Evolutionary conservation across 2,888 invertebrate species (phyloP), one percentile per base, ranked within the genome.

Genomic region (Microplitis deprimator): DNA sequence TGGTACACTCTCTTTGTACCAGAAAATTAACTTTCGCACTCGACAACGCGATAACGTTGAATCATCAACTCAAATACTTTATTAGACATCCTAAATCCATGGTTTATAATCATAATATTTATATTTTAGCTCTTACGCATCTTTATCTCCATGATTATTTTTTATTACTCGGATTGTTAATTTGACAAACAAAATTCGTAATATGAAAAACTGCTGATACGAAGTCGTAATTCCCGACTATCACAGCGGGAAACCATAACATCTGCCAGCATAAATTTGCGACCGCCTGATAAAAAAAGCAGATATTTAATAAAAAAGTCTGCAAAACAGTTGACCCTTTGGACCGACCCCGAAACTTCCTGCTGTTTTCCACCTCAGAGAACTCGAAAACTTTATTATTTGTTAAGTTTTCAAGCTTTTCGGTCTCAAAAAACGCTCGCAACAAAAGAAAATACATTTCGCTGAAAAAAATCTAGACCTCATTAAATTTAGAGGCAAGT

Each of bases 21-120:
- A 50, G 74, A 70, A 79, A 79, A 79, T 77, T 72, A 75, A 79
- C 77, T 74, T 75, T 77, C 40, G 74, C 72, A 72, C 77, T 79
- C 71, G 67, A 68, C 50, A 60, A 64, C 10, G 29, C 69, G 65
- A 41, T 17, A n/a, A 60, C 68, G 74, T 62, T 64, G 59, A 73
- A 73, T 67, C 72, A 72, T 40, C 39, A 62, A 64, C 61, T 73
- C 64, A 73, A 64, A 65, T 64, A 73, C 40, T 73, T 64, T 13
- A 62, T 6, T 16, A 59, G 65, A 39, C 10, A 71, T 17, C 62
- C 40, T 20, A 64, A 40, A 41, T 70, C 13, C n/a, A 70, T 70
- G 4, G 2, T 29, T 67, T 67, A 13, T 38, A 8, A 50, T 67
- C 29, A 16, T 29, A n/a, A 6, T 41, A 40, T 41, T 41, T 68